Evolutionary conservation across 2,113 vertebrate genomes (phyloP), one percentile per base, ranked within the genome.

Genomic region (Callospermophilus lateralis): DNA sequence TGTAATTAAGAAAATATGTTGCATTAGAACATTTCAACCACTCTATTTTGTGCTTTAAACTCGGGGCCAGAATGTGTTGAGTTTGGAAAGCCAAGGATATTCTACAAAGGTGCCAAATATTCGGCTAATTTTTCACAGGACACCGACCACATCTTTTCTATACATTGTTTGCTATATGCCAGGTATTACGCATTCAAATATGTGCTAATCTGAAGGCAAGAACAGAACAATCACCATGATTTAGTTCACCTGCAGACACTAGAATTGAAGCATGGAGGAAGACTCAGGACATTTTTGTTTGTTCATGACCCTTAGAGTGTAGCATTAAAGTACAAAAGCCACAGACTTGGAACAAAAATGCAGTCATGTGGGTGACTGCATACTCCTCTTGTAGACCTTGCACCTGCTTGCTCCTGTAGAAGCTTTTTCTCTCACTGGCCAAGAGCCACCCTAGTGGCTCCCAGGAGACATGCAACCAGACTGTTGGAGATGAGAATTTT

Each of bases 1-100:
- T 79, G 20, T 84, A 87, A 94, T 95, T 72, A 90, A 76, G 74
- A 93, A 86, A 83, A 68, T 12, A 76, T 39, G n/a, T 61, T 84
- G 77, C 65, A 34, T 42, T 68, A 65, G 16, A 81, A 83, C 55
- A 48, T 67, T 48, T 19, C 74, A 77, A 58, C 3, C 5, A 72
- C 34, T 9, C 37, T 34, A 26, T 34, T 61, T 91, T 97, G 55
- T 84, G 32, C 32, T 95, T 91, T 83, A 51, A 89, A 70, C 28
- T 74, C 58, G 58, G 32, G 24, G 32, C 7, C 65, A 87, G 48
- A 42, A 45, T 22, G 13, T 34, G 13, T 9, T 94, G 48, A 84
- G 37, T 93, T 90, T 89, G 79, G 45, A 17, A 63, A 72, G 6
- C 34, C 1, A 4, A 65, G 6, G 34, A 16, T 6, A 67, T 30